A percentile compares a stretch with the other conserved stretches of the same genome.
These are phyloP conservation scores for Diarsia mendica DNA, from an alignment of 2,888 invertebrate genomes.

Conservation along the genomic window DNA sequence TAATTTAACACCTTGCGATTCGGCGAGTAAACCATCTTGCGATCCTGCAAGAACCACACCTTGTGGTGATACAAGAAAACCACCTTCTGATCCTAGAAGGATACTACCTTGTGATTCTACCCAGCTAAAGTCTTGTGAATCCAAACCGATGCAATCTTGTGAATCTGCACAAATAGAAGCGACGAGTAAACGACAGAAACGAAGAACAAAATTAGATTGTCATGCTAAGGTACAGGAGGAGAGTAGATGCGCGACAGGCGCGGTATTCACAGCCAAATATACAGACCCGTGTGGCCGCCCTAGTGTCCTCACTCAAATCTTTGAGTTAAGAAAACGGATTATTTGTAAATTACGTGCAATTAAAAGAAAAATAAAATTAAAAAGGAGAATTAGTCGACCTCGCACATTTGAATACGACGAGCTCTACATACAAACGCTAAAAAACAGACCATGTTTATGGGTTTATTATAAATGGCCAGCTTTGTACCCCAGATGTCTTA, in stretches of 20 bases:
- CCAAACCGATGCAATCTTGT: too few relatives aligned
- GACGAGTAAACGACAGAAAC: conserved; percentile 1
- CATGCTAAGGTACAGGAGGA: conserved; percentile 29
- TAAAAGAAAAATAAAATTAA: conserved; percentile 12
- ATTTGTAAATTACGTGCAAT: conserved; percentile 24
- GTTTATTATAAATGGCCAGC: conserved; percentile 27
- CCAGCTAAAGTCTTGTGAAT: too few relatives aligned
- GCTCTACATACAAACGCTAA: conserved; percentile 7
- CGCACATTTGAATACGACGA: not conserved
- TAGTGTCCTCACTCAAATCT: conserved; percentile 3
- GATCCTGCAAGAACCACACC: not conserved
- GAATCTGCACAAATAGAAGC: not conserved
- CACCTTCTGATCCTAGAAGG: not conserved
- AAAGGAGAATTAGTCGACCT: not conserved
- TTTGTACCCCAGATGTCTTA: conserved; percentile 48
- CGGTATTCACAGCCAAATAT: not conserved
- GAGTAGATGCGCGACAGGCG: not conserved
- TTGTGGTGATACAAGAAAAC: not conserved
- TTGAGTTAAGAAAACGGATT: conserved; percentile 35
- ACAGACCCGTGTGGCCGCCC: not conserved
- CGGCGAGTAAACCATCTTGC: not conserved
- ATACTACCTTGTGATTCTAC: not conserved
- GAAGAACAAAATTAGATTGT: conserved; percentile 20
- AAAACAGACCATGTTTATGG: conserved; percentile 40
- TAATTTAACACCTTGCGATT: not conserved